phyloP scores from a whole-genome alignment of 2,888 invertebrate species.

The Agrilus biguttatus region DNA sequence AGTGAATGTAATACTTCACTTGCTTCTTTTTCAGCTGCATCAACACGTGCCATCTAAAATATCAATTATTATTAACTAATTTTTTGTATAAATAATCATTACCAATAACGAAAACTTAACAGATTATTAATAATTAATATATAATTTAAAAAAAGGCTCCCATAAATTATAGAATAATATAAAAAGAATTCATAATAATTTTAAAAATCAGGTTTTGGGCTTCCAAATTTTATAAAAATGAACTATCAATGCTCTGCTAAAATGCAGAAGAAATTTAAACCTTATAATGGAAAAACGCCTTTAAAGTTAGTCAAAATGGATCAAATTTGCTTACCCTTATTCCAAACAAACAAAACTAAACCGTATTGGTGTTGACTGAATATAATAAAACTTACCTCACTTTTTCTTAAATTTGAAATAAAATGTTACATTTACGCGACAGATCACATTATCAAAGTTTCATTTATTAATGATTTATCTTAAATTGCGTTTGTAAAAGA shows the following conservation, averaged over 20 bases:
- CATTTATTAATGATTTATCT: no score
- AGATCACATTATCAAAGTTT: no score
- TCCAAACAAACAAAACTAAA: conserved; percentile 28
- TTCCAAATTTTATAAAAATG: no score
- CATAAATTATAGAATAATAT: no score
- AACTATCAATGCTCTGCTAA: no score
- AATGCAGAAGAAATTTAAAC: not conserved
- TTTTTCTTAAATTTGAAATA: conserved; percentile 4
- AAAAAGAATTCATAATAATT: no score
- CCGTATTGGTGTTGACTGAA: conserved; percentile 31
- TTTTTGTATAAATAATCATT: not conserved
- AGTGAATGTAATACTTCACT: conserved; percentile 55
- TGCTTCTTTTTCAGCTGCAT: conserved; percentile 55
- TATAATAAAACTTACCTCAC: conserved; percentile 22
- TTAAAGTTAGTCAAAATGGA: conserved; percentile 27
- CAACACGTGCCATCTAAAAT: conserved; percentile 48
- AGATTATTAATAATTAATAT: no score
- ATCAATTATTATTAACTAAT: not conserved
- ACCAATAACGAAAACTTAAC: no score
- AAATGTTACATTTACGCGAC: no score
- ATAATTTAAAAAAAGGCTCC: no score
- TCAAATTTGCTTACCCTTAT: conserved; percentile 26
- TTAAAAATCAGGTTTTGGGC: no score
- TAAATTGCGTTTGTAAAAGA: no score
- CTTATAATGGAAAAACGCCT: conserved; percentile 28